phyloP scores from a whole-genome alignment of 2,888 invertebrate genomes.

The Apamea monoglypha region DNA sequence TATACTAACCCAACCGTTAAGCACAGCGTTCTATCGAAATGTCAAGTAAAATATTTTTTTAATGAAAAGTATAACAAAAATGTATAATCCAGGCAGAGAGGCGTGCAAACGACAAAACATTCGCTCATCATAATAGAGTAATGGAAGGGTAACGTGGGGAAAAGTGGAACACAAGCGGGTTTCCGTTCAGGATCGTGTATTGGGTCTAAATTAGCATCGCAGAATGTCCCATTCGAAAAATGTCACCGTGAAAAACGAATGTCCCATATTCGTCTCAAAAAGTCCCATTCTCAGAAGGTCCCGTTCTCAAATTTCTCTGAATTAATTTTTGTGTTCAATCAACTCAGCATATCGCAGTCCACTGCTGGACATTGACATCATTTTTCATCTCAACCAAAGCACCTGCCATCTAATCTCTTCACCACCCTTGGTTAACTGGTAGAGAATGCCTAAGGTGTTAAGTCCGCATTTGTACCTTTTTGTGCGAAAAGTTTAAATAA shows the following conservation, averaged over 20 bases:
- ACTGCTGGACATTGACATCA: not conserved
- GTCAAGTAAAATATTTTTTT: slow-evolving; percentile 36
- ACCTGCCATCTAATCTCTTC: no score
- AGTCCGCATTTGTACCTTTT: no score
- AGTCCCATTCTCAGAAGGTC: no score
- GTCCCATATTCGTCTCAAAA: no score
- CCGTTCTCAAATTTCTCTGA: not conserved
- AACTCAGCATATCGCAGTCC: not conserved
- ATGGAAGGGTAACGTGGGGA: slow-evolving; percentile 79
- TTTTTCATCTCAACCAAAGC: no score
- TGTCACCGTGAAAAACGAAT: no score
- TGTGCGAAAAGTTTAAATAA: no score
- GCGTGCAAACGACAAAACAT: slow-evolving; percentile 78
- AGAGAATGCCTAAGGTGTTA: no score
- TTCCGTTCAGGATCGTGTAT: slow-evolving; percentile 57
- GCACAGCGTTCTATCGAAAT: slow-evolving; percentile 41
- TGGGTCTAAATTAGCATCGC: slow-evolving; percentile 24
- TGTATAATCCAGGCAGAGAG: slow-evolving; percentile 71
- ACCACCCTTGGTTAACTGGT: no score
- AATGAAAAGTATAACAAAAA: slow-evolving; percentile 63
- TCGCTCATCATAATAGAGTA: slow-evolving; percentile 82
- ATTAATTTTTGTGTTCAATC: not conserved
- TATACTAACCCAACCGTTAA: slow-evolving; percentile 31
- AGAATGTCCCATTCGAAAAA: no score
- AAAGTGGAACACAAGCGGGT: slow-evolving; percentile 72